Evolutionary conservation across 2,888 invertebrate species (phyloP).

Genomic region (Drosophila aldrichi): DNA sequence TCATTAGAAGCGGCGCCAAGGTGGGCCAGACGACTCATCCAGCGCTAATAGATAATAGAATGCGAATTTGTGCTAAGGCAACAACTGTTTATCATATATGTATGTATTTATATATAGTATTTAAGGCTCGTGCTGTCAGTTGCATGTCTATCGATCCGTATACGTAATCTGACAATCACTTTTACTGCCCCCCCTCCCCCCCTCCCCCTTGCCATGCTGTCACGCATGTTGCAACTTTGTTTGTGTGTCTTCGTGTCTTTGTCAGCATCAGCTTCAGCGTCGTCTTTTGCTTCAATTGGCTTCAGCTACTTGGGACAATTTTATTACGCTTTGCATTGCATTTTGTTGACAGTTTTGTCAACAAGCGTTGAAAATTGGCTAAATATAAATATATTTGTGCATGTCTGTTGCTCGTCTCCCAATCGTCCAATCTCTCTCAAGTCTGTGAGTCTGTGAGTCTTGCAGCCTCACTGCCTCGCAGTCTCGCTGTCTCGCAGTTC

Average conservation of each 20-base stretch:
- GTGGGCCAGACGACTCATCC: neutral
- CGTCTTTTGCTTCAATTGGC: conserved; percentile 50
- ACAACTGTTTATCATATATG: neutral
- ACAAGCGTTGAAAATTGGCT: conserved; percentile 86
- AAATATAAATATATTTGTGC: conserved; percentile 81
- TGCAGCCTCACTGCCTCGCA: neutral
- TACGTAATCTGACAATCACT: conserved; percentile 72
- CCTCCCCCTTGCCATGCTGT: neutral
- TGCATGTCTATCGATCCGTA: conserved; percentile 46
- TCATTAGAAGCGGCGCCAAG: conserved; percentile 22
- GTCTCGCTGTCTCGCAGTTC: conserved; percentile 17
- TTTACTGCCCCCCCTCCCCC: conserved; percentile 14
- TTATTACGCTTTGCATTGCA: conserved; percentile 81
- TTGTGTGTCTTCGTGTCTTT: conserved; percentile 10
- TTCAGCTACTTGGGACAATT: conserved; percentile 74
- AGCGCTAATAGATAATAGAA: neutral
- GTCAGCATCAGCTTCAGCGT: conserved; percentile 1
- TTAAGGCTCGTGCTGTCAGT: conserved; percentile 1
- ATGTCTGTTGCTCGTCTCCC: conserved; percentile 60
- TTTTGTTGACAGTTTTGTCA: conserved; percentile 85
- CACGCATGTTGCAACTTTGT: conserved; percentile 52
- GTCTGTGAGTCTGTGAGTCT: conserved; percentile 13
- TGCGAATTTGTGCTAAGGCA: neutral
- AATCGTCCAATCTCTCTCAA: conserved; percentile 8
- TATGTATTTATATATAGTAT: neutral